Evolutionary conservation across 2,797 vertebrate genomes (phyloP), one percentile per base, ranked within the genome.

Genomic region (Buceros bicornis): DNA sequence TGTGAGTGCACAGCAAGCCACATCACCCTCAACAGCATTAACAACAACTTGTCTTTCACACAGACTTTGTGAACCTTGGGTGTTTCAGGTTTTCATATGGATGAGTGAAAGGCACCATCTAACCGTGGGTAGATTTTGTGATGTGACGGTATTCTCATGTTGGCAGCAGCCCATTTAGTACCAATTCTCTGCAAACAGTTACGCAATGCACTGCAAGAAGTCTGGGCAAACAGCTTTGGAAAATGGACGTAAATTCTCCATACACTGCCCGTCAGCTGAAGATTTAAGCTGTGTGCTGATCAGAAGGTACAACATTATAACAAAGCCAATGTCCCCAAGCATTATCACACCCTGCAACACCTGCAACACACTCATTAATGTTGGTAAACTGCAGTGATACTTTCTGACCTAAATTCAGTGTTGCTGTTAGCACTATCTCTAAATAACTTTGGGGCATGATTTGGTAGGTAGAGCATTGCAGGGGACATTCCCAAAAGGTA

Each of bases 1-100:
- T 73, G 31, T 5, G 5, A 64, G 60, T 29, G 11, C n/a, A 74
- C 5, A 3, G 57, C 40, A 71, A 85, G 47, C 1, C 0, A 45
- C 28, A 61, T 66, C 60, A n/a, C 12, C 31, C 54, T 71, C 69
- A 56, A 33, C 2, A 2, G 8, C 25, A 13, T 26, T 66, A 67
- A 45, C 37, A 72, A 37, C 61, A 60, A 21, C 40, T 64, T 53
- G 26, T 54, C 61, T 56, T 89, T 62, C 50, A 56, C 26, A 28
- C 14, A 54, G 14, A 33, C 72, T 74, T 61, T 6, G 21, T 42
- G 22, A 89, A 51, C 61, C 66, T 37, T 31, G 21, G 3, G 29
- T 37, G 50, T 76, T 89, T 74, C 58, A 74, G 22, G 29, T 74
- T 83, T 76, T 65, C 65, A 93, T 71, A 60, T 43, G 54, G 69